Evolutionary conservation across 2,113 vertebrate genomes (phyloP).

Genomic region (Melospiza georgiana): DNA sequence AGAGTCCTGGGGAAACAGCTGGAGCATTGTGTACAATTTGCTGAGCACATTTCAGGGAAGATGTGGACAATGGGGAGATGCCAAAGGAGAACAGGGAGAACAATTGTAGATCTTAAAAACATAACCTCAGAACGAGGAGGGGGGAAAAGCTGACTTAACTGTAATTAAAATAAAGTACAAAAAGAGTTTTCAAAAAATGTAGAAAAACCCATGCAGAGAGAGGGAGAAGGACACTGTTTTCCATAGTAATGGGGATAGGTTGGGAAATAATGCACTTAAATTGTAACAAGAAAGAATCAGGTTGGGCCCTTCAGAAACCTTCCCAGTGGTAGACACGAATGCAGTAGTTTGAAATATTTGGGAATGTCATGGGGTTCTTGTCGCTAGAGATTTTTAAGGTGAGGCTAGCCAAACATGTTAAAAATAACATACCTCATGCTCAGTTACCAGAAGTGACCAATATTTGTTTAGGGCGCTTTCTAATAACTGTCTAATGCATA

Average conservation of each 20-base stretch:
- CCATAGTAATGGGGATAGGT: neutral
- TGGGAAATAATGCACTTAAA: neutral
- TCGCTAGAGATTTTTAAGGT: neutral
- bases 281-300: neutral
- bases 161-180: neutral
- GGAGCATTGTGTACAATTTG: neutral
- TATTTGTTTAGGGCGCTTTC: neutral
- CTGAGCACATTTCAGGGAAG: neutral
- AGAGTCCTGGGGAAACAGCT: neutral
- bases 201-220: neutral
- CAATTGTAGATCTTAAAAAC: neutral
- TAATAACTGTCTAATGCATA: neutral
- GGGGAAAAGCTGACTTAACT: neutral
- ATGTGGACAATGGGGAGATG: constrained; percentile 17
- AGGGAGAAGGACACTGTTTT: neutral
- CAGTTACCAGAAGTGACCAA: neutral
- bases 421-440: neutral
- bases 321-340: neutral
- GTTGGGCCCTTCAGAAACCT: neutral
- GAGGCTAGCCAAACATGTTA: neutral
- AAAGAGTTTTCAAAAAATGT: neutral
- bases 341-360: neutral
- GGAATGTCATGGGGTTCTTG: neutral
- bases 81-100: constrained; percentile 13
- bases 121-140: neutral